These are phyloP conservation scores for Ariolimax columbianus DNA, from an alignment of 2,888 invertebrate species.

Conservation along the genomic window DNA sequence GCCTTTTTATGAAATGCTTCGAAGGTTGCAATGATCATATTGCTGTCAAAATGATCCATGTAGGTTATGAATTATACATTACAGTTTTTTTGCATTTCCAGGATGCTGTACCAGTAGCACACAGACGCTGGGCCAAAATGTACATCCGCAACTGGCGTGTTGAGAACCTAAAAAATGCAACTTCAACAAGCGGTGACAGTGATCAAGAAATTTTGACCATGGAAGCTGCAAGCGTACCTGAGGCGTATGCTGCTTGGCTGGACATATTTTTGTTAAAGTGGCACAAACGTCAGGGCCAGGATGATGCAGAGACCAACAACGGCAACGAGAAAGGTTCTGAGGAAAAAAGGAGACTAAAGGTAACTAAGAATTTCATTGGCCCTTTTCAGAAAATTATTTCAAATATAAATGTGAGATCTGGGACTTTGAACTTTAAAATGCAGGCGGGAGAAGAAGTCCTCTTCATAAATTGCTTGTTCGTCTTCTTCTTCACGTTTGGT, in stretches of 20 bases:
- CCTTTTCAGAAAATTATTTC: background rate
- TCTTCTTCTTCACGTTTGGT: no score
- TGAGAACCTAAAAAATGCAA: slow-evolving; percentile 33
- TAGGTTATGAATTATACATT: background rate
- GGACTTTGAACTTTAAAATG: no score
- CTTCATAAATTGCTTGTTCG: no score
- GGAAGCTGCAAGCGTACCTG: slow-evolving; percentile 42
- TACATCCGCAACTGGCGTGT: slow-evolving; percentile 48
- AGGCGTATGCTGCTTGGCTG: slow-evolving; percentile 44
- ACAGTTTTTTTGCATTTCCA: background rate
- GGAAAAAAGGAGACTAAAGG: slow-evolving; percentile 14
- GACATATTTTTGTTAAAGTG: slow-evolving; percentile 33
- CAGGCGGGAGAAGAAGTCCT: no score
- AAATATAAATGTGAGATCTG: no score
- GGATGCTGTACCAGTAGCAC: slow-evolving; percentile 41
- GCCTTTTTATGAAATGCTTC: no score
- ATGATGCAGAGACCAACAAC: background rate
- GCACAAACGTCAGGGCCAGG: slow-evolving; percentile 25
- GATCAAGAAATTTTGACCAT: slow-evolving; percentile 18
- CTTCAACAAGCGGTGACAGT: slow-evolving; percentile 33
- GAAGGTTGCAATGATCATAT: no score
- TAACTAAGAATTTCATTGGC: background rate
- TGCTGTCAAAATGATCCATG: no score
- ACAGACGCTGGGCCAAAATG: slow-evolving; percentile 47
- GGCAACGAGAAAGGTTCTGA: slow-evolving; percentile 7